Percentiles rank a stretch among this genome's conserved stretches.
Evolutionary conservation across 2,888 invertebrate species (phyloP).

Genomic region (Andrena fulva): DNA sequence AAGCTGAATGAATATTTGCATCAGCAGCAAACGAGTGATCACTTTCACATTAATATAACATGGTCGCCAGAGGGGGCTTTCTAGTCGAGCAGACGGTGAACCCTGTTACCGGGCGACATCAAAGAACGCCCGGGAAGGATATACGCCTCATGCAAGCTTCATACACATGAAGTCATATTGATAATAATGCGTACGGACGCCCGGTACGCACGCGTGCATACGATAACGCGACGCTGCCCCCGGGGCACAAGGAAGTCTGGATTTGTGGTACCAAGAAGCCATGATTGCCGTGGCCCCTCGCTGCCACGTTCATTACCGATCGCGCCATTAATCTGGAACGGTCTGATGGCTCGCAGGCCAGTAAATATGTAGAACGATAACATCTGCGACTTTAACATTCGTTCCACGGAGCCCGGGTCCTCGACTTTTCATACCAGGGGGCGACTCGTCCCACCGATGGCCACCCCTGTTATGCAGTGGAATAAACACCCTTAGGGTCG

Average conservation of each 20-base stretch:
- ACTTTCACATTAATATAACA: slow-evolving; percentile 56
- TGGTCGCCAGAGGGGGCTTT: slow-evolving; percentile 38
- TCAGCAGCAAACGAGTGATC: slow-evolving; percentile 9
- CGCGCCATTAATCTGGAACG: slow-evolving; percentile 81
- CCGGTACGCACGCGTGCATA: slow-evolving; percentile 41
- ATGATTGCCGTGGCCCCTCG: slow-evolving; percentile 76
- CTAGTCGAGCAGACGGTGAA: slow-evolving; percentile 32
- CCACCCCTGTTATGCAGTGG: slow-evolving; percentile 21
- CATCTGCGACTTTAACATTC: slow-evolving; percentile 77
- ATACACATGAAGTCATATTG: slow-evolving; percentile 57
- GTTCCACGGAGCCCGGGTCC: slow-evolving; percentile 68
- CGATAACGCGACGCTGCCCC: slow-evolving; percentile 67
- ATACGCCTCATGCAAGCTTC: slow-evolving; percentile 31
- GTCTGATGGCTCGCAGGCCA: slow-evolving; percentile 77
- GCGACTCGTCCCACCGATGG: slow-evolving; percentile 60
- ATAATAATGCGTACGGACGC: slow-evolving; percentile 70
- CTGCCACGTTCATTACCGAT: slow-evolving; percentile 81
- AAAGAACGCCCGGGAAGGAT: slow-evolving; percentile 36
- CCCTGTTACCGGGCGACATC: slow-evolving; percentile 55
- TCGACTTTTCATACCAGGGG: slow-evolving; percentile 64
- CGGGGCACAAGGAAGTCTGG: slow-evolving; percentile 68
- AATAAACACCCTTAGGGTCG: too few relatives aligned
- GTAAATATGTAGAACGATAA: slow-evolving; percentile 81
- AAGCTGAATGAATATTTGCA: slow-evolving; percentile 41
- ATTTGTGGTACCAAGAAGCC: slow-evolving; percentile 77